Base-by-base conservation (phyloP, 2,113 vertebrate species). In the Ascaphus truei region DNA sequence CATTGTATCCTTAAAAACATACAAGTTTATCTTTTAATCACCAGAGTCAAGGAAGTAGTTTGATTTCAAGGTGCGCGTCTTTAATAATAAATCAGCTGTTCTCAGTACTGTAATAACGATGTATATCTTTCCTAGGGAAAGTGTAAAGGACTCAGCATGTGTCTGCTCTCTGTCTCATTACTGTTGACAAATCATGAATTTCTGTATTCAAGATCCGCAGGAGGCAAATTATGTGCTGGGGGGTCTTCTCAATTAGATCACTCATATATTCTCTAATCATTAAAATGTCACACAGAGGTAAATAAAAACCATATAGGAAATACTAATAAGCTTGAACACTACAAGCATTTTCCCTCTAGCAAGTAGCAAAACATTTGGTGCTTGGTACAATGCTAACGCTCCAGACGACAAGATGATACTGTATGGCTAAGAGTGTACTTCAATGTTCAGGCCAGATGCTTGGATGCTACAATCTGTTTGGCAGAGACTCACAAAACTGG, bases 271-370 rank as follows among this genome's bases (percentile, higher is more conserved):
- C 69, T 36, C 37, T 36, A 64, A 71, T 76, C 73, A 68, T 79
- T 77, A 79, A 80, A 73, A 76, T 79, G 73, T 78, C 78, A 79
- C 61, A 48, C 76, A 27, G 1, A 77, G 63, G 65, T 78, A 77
- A 80, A 75, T 76, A 78, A 78, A 47, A 23, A 33, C 15, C 15
- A 34, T 26, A 36, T 6, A 12, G 7, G 65, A 72, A 0, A 22
- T 64, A 50, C 61, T 77, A 76, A 73, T 57, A 68, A 43, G 51
- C 56, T 23, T 71, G 64, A 73, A 55, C 63, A 72, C 68, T 73
- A 6, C 12, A 52, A 62, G 56, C 23, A 64, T 75, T 58, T 72
- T 68, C 75, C 73, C 75, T 71, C 60, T 65, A 66, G 53, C 56
- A 57, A 22, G n/a, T 75, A 53, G 39, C 26, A 52, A 63, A 74